These are phyloP conservation scores for Bos taurus DNA, from an alignment of 2,113 vertebrate genomes.

Conservation along the genomic window ARS-UCD2.0 NC_037352.1:10670501-10671000, in stretches of 20 bases:
- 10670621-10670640: background rate
- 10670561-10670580: background rate
- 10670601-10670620: background rate
- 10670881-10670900: background rate
- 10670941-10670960: background rate
- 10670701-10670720: background rate
- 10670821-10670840: background rate
- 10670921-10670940: background rate
- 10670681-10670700: background rate
- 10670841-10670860: background rate
- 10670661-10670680: background rate
- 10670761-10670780: background rate
- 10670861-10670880: background rate
- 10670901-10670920: background rate
- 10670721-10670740: background rate
- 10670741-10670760: background rate
- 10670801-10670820: background rate
- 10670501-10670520: background rate
- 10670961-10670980: background rate
- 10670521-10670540: background rate
- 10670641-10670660: background rate
- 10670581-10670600: background rate
- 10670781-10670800: background rate
- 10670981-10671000: background rate
- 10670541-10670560: background rate